Evolutionary conservation across 2,797 vertebrate species (phyloP).

Genomic region (Pangasius djambal): DNA sequence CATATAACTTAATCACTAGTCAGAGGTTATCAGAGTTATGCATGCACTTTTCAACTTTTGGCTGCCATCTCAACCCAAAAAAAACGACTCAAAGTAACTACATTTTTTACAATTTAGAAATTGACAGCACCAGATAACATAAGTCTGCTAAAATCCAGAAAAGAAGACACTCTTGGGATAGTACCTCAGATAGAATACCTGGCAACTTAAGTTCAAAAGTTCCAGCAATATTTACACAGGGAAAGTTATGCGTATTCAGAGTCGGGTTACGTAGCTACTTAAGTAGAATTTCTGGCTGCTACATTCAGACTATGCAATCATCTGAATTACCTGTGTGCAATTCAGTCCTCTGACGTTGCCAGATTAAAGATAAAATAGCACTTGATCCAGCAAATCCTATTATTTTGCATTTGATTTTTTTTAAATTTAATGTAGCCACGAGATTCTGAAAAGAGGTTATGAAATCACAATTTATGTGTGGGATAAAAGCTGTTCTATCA

Average conservation of each 20-base stretch:
- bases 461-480: neutral
- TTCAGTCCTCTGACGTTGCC: neutral
- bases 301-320: neutral
- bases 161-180: neutral
- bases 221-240: neutral
- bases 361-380: neutral
- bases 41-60: neutral
- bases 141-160: neutral
- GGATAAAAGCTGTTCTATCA: neutral
- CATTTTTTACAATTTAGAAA: neutral
- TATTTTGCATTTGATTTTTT: neutral
- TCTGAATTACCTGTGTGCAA: neutral
- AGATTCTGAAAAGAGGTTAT: neutral
- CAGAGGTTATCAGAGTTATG: too few species aligned
- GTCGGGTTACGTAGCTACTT: neutral
- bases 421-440: neutral
- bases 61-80: neutral
- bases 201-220: neutral
- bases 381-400: constrained; percentile 1
- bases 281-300: neutral
- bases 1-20: neutral
- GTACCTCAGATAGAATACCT: neutral
- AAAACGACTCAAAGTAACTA: neutral
- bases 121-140: neutral
- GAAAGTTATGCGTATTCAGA: neutral